phyloP scores from a whole-genome alignment of 2,113 vertebrate genomes.

The Centropus unirufus region DNA sequence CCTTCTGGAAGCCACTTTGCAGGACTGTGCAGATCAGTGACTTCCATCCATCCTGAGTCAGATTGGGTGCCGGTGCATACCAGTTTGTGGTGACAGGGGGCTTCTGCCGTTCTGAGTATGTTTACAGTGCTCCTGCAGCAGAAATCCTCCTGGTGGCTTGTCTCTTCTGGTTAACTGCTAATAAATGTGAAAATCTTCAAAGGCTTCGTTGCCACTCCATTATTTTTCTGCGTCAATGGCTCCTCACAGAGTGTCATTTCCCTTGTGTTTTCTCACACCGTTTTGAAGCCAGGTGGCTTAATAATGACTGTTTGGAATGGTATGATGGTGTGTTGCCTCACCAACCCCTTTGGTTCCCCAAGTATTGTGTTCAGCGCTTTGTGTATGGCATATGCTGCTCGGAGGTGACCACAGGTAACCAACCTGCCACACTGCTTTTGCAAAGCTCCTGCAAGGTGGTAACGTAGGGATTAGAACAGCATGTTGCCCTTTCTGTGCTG shows the following conservation, averaged over 20 bases:
- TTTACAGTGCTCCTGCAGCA: not conserved
- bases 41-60: not conserved
- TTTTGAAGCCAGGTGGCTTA: not conserved
- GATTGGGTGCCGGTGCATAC: fast-evolving
- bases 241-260: not conserved
- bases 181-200: not conserved
- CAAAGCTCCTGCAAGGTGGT: not conserved
- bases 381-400: not conserved
- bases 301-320: not conserved
- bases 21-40: not conserved
- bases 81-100: not conserved
- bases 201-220: not conserved
- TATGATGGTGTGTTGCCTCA: not conserved
- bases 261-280: not conserved
- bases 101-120: fast-evolving
- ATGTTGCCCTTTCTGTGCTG: not conserved
- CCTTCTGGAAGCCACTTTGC: not conserved
- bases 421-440: not conserved
- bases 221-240: not conserved
- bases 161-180: not conserved
- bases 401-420: not conserved
- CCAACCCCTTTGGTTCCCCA: not conserved
- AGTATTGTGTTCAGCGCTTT: not conserved
- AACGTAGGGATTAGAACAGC: not conserved
- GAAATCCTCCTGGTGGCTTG: not conserved